Evolutionary conservation across 2,888 invertebrate genomes (phyloP), one percentile per base, ranked within the genome.

Genomic region (Cinara cedri): DNA sequence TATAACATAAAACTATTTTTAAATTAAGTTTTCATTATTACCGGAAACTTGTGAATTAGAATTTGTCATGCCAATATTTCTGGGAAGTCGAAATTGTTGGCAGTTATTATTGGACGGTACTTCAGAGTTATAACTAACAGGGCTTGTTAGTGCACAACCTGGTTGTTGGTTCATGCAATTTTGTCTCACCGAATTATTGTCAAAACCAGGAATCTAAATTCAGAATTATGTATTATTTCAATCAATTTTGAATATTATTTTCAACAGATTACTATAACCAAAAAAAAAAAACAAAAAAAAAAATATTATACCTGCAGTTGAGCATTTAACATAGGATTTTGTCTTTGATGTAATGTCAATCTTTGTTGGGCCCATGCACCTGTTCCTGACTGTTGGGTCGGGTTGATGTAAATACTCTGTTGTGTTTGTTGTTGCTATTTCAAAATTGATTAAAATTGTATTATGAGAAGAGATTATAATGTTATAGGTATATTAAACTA

Each of bases 261-360:
- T 34, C 34, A 24, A 24, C 16, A 66, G 46, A 46, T 66, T 1
- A 65, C 54, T 42, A 55, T 24, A 6, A 34, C 34, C 44, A 46
- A n/a, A 46, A 66, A 16, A n/a, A 51, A 21, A 46, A 9, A 46
- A 51, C 4, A n/a, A 19, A 46, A 46, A 70, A 13, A 24, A 6
- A 3, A 54, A 19, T 72, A 21, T 34, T 46, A 89, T 87, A 93
- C 93, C 85, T 92, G 91, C 84, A 94, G 88, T 86, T 94, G 94
- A 83, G 93, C 92, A 87, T 92, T 93, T 84, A 96, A 89, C 94
- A 96, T 94, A 46, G 95, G 94, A 87, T 95, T 94, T 86, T 95
- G 92, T 83, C 89, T 91, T 86, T 92, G 92, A 84, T 92, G 91
- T 81, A 91, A 88, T 81, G 90, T 89, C 83, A 92, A 88, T 86